Percentiles rank a stretch among this genome's conserved stretches.
phyloP scores from a whole-genome alignment of 2,113 vertebrate genomes.

The Oreotrochilus melanogaster region DNA sequence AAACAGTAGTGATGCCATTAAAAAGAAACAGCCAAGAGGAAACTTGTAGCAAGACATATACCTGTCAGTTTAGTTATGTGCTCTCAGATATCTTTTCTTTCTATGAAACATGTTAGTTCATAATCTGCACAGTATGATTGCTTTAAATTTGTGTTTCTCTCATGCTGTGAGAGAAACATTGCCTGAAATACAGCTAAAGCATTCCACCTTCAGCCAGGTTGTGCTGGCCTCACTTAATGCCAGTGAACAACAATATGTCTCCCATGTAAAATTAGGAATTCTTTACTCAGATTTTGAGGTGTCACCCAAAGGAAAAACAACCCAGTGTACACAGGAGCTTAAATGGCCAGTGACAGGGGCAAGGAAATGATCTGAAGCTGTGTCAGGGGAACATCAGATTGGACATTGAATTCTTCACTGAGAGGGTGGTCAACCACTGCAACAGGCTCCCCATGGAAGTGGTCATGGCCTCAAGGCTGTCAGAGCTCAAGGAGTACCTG shows the following conservation, averaged over 20 bases:
- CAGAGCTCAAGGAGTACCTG: neutral
- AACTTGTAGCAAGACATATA: neutral
- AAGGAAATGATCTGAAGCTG: neutral
- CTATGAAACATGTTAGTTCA: neutral
- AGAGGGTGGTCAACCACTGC: neutral
- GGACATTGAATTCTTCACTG: neutral
- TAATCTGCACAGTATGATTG: neutral
- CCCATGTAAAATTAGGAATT: neutral
- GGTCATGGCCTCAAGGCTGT: accelerated
- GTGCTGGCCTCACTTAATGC: neutral
- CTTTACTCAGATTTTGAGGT: neutral
- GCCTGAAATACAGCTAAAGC: neutral
- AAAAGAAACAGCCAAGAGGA: neutral
- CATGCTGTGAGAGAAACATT: neutral
- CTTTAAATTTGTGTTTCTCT: neutral
- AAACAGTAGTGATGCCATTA: neutral
- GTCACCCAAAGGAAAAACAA: neutral
- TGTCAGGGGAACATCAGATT: neutral
- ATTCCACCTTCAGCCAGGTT: neutral
- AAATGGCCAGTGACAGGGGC: accelerated
- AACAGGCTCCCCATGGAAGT: neutral
- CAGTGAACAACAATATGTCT: neutral
- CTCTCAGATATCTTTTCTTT: neutral
- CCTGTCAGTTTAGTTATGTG: neutral
- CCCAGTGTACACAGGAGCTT: neutral